Conservation (phyloP, 2,797 vertebrate species). For the Masticophis lateralis region DNA sequence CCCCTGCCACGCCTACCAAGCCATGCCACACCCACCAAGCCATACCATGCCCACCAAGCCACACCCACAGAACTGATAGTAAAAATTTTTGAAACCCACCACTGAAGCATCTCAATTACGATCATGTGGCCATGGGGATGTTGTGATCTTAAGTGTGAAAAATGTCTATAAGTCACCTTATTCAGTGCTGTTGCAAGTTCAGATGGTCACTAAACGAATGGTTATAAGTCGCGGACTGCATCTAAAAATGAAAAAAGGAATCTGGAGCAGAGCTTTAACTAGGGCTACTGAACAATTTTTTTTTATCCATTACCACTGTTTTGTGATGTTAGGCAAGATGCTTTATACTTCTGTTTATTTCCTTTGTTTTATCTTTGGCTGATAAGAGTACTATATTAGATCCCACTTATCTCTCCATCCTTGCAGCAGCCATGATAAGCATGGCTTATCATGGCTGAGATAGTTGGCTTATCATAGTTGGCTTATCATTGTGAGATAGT, state of each 20-base stretch:
- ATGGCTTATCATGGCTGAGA: neutral
- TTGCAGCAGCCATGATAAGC: slow-evolving; percentile 22
- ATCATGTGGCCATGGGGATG: too few relatives aligned
- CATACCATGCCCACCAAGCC: too few relatives aligned
- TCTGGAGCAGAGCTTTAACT: neutral
- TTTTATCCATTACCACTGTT: neutral
- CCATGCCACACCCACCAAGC: too few relatives aligned
- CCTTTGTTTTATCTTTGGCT: neutral
- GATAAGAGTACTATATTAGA: neutral
- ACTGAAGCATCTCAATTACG: too few relatives aligned
- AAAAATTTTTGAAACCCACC: too few relatives aligned
- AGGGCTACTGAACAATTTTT: neutral
- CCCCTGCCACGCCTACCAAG: too few relatives aligned
- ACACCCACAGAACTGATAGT: too few relatives aligned
- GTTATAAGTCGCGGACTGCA: neutral
- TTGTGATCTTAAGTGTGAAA: neutral
- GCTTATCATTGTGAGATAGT: slow-evolving; percentile 13
- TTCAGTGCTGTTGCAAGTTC: neutral
- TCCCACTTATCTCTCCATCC: neutral
- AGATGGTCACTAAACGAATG: neutral
- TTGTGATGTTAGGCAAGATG: neutral
- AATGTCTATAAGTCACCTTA: neutral
- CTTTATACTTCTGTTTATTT: neutral
- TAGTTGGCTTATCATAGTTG: too few relatives aligned
- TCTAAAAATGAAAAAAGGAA: rapidly evolving